phyloP scores from a whole-genome alignment of 2,797 vertebrate genomes.

The Linurgus olivaceus region DNA sequence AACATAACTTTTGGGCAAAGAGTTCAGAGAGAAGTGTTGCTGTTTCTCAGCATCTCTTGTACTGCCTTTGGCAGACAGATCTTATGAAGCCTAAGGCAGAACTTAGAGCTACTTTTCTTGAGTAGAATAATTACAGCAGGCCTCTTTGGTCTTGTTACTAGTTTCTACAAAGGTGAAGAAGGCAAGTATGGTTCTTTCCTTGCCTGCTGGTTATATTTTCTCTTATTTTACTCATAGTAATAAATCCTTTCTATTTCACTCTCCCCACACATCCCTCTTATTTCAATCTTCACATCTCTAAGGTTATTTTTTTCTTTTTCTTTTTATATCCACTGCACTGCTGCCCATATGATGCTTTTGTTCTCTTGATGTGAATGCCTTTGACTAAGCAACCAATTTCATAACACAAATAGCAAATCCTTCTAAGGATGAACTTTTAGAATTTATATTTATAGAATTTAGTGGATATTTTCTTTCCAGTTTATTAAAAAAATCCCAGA shows the following conservation, averaged over 20 bases:
- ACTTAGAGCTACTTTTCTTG: not conserved
- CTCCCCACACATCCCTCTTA: fast-evolving
- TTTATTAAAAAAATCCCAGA: not conserved
- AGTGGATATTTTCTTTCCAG: not conserved
- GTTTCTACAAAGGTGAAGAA: not conserved
- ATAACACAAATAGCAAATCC: not conserved
- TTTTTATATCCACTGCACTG: not conserved
- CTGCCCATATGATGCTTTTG: not conserved
- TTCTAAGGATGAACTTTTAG: not conserved
- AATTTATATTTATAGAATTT: not conserved
- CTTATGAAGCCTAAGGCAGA: not conserved
- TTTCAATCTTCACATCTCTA: not conserved
- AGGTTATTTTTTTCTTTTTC: not conserved
- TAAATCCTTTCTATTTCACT: not conserved
- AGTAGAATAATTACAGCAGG: not conserved
- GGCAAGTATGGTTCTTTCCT: not conserved
- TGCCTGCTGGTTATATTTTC: not conserved
- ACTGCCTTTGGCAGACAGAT: not conserved
- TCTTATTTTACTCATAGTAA: not conserved
- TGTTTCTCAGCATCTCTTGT: not conserved
- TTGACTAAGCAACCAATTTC: not conserved
- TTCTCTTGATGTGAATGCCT: not conserved
- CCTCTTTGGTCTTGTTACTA: not conserved
- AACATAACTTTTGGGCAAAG: not conserved
- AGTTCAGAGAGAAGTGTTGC: not conserved